Base-by-base conservation (phyloP, 1,140 invertebrate genomes). In the Hetaerina americana region DNA sequence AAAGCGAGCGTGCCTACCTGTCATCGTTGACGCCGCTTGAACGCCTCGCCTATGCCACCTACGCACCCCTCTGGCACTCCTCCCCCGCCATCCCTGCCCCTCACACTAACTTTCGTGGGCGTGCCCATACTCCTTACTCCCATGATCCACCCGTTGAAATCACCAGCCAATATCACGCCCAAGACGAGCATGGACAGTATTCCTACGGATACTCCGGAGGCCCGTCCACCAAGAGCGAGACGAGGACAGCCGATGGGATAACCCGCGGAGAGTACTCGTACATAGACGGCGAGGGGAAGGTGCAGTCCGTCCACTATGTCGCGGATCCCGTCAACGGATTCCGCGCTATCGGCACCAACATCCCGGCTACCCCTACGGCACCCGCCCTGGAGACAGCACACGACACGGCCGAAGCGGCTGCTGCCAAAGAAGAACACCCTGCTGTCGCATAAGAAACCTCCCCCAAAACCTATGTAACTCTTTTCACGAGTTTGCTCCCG, bases 121-220 rank as follows among this genome's bases (percentile, higher is more conserved):
- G 66, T 66, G 68, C 28, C 12, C 66, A 79, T 27, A 73, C 66
- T 66, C 71, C 68, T 28, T 40, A 29, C 22, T 24, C n/a, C 68
- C 77, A 80, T 68, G 79, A 79, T 71, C 79, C 83, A 72, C 79
- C 79, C 68, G 66, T 73, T 49, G 40, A 12, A 3, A n/a, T 57
- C 40, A 18, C 40, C 22, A 57, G 70, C 40, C 66, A 68, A 25
- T 26, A 26, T 25, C 66, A 27, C 66, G 27, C 66, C 24, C 25
- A 26, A 15, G 69, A 70, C 27, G 85, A 84, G 1, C 78, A 85
- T 28, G 88, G 88, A 0, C 85, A 86, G 75, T 86, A 85, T 74
- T 69, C 40, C 71, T 79, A 77, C 66, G 77, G 77, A 8, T 79
- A 78, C 70, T 71, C 71, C 31, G 77, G 75, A 67, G 74, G 73